A percentile compares a stretch with the other conserved stretches of the same genome.
Conservation (phyloP, 2,888 invertebrate species). For the Psylliodes chrysocephalus region DNA sequence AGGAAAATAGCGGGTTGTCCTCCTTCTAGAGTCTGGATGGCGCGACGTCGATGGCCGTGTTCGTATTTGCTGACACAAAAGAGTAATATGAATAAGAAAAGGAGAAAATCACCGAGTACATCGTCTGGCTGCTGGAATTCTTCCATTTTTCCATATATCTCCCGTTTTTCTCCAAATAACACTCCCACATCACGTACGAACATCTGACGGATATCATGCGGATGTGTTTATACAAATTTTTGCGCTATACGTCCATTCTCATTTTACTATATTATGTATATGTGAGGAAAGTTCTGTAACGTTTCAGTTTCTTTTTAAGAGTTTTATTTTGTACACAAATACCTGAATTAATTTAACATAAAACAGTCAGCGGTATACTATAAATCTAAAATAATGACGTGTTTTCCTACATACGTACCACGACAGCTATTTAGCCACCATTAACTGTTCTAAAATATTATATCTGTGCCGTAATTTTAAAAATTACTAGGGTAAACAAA, state of each 20-base stretch:
- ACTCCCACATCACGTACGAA: conserved; percentile 21
- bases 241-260: neutral
- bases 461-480: too few relatives aligned
- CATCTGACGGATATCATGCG: conserved; percentile 17
- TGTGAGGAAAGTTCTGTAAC: neutral
- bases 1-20: neutral
- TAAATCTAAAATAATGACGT: too few relatives aligned
- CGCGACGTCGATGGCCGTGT: conserved; percentile 20
- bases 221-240: conserved; percentile 18
- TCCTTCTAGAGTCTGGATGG: conserved; percentile 3
- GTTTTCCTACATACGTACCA: too few relatives aligned
- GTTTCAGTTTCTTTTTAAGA: too few relatives aligned
- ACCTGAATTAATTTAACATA: too few relatives aligned
- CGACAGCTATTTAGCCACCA: too few relatives aligned
- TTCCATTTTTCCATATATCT: conserved; percentile 16
- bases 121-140: conserved; percentile 50
- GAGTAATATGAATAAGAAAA: conserved; percentile 52
- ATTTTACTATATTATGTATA: neutral
- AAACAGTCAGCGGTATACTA: too few relatives aligned
- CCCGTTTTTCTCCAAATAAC: conserved; percentile 3
- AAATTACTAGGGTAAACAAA: too few relatives aligned
- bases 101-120: conserved; percentile 48
- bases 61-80: conserved; percentile 42
- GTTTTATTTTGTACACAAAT: too few relatives aligned
- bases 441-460: too few relatives aligned